A percentile compares a stretch with the other conserved stretches of the same genome.
Conservation (phyloP, 2,113 vertebrate genomes). For the Leptodactylus fuscus region DNA sequence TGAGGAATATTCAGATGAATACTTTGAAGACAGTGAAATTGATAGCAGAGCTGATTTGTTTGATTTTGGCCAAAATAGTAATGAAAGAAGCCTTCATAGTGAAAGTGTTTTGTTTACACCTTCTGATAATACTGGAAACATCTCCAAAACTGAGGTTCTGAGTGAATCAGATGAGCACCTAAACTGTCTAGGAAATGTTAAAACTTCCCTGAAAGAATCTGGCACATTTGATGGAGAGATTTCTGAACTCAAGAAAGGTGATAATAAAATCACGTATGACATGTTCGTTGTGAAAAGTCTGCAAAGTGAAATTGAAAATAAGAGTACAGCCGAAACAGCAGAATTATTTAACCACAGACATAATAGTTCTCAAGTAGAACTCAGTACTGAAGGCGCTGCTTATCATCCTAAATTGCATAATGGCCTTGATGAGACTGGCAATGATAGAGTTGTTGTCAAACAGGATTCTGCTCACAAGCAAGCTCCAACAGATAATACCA, state of each 20-base stretch:
- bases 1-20: constrained; percentile 26
- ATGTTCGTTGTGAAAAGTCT: too few relatives aligned
- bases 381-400: background rate
- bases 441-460: background rate
- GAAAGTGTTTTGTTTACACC: background rate
- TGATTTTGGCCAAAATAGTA: background rate
- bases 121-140: background rate
- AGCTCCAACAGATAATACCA: background rate
- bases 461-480: background rate
- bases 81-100: background rate
- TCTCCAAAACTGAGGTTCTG: background rate
- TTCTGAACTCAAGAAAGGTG: background rate
- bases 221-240: background rate
- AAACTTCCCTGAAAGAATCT: background rate
- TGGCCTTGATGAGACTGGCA: background rate
- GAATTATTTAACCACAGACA: background rate
- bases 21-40: background rate
- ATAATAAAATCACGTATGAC: too few relatives aligned
- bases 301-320: background rate
- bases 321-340: background rate
- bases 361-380: too few relatives aligned
- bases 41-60: background rate
- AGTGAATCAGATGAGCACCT: background rate
- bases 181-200: background rate
- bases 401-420: background rate